Conservation (phyloP, 2,888 invertebrate genomes). For the Piscicola geometra region DNA sequence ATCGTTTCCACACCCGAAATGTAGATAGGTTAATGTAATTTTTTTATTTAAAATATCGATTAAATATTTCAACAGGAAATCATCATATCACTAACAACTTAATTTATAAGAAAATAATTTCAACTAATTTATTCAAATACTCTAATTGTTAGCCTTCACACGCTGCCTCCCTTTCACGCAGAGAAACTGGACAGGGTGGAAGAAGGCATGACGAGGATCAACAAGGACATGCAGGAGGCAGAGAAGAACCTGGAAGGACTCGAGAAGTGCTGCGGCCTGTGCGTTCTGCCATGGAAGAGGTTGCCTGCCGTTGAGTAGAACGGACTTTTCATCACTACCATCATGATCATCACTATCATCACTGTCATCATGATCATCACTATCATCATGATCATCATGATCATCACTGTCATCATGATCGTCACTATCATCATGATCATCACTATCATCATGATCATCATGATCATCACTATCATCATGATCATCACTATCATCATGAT, state of each 20-base stretch:
- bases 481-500: slow-evolving; percentile 16
- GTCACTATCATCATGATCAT: no score
- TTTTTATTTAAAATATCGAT: no score
- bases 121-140: no score
- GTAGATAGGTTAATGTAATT: no score
- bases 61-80: no score
- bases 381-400: slow-evolving; percentile 1
- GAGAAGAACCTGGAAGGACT: slow-evolving; percentile 98
- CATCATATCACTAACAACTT: no score
- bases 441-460: neutral
- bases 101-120: no score
- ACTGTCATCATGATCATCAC: neutral
- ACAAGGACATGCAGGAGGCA: slow-evolving; percentile 98
- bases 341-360: slow-evolving; percentile 6
- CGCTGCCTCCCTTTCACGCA: slow-evolving; percentile 53
- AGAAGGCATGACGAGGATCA: slow-evolving; percentile 99
- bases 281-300: slow-evolving; percentile 97
- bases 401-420: neutral
- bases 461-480: neutral
- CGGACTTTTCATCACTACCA: no score
- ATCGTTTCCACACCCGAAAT: no score
- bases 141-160: no score
- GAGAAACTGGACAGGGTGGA: slow-evolving; percentile 99
- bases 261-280: slow-evolving; percentile 99
- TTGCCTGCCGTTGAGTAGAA: no score